phyloP scores from a whole-genome alignment of 2,888 invertebrate species.

The Polydesmus complanatus region DNA sequence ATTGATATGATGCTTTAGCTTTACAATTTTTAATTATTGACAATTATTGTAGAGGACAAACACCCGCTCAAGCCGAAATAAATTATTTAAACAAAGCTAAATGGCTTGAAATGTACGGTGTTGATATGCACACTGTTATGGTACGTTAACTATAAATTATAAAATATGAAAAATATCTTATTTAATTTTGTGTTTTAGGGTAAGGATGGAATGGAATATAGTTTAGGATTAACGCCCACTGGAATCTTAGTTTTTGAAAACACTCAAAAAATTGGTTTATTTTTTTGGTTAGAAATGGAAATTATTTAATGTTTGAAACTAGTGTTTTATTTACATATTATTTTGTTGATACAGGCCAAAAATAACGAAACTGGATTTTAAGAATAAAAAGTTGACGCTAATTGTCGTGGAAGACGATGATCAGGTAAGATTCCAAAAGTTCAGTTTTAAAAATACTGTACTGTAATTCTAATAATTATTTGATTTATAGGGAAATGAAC shows the following conservation, averaged over 20 bases:
- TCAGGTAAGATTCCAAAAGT: conserved; percentile 36
- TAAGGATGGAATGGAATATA: conserved; percentile 92
- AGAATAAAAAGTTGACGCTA: conserved; percentile 89
- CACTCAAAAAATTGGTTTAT: conserved; percentile 88
- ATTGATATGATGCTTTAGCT: conserved; percentile 4
- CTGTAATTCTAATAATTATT: conserved; percentile 8
- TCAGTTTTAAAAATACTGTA: background rate
- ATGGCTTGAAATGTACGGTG: conserved; percentile 97
- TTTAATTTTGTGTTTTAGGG: conserved; percentile 41
- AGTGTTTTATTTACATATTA: background rate
- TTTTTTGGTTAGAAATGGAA: conserved; percentile 56
- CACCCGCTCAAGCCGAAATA: conserved; percentile 89
- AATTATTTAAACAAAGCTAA: conserved; percentile 91
- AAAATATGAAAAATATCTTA: too few relatives aligned
- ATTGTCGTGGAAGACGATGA: conserved; percentile 98
- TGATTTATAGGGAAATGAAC: conserved; percentile 55
- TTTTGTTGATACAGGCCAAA: conserved; percentile 54
- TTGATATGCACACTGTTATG: conserved; percentile 93
- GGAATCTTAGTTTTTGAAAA: conserved; percentile 97
- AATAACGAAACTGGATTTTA: conserved; percentile 93
- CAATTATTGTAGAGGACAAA: conserved; percentile 47
- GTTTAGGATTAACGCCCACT: conserved; percentile 90
- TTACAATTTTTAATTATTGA: conserved; percentile 1
- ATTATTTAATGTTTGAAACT: too few relatives aligned
- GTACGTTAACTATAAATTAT: conserved; percentile 36